Evolutionary conservation across 1,140 invertebrate genomes (phyloP).

Genomic region (Spodoptera frugiperda): DNA sequence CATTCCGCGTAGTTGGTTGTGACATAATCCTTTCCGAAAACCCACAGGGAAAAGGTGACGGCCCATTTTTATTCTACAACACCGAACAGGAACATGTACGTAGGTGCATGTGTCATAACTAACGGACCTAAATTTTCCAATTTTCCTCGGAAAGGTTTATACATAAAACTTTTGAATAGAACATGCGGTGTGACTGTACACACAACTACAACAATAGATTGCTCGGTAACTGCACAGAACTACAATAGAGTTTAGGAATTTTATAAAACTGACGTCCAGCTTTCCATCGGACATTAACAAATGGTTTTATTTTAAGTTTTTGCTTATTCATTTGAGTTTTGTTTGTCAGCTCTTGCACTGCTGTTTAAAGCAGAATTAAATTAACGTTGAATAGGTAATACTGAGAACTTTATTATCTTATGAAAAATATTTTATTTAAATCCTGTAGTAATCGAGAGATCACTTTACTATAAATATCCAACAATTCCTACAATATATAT

Average conservation of each 20-base stretch:
- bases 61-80: background rate
- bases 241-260: conserved; percentile 33
- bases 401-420: too few relatives aligned
- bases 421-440: too few relatives aligned
- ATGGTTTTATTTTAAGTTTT: conserved; percentile 6
- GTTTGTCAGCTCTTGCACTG: background rate
- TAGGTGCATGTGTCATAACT: conserved; percentile 3
- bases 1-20: too few relatives aligned
- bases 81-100: background rate
- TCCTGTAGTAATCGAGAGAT: too few relatives aligned
- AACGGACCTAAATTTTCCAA: conserved; percentile 9
- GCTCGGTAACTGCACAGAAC: conserved; percentile 18
- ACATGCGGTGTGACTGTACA: conserved; percentile 17
- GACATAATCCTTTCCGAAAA: too few relatives aligned
- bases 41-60: background rate
- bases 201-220: conserved; percentile 27
- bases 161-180: conserved; percentile 34
- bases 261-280: conserved; percentile 4
- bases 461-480: too few relatives aligned
- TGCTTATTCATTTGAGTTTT: conserved; percentile 5
- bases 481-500: background rate
- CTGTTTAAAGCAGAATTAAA: background rate
- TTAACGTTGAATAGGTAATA: too few relatives aligned
- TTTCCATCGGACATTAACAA: conserved; percentile 21
- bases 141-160: conserved; percentile 22